Percentiles rank a stretch among this genome's conserved stretches.
These are phyloP conservation scores for Theonella swinhoei DNA, from an alignment of 37 sponge, comb jelly and placozoan species.

Conservation along the genomic window DNA sequence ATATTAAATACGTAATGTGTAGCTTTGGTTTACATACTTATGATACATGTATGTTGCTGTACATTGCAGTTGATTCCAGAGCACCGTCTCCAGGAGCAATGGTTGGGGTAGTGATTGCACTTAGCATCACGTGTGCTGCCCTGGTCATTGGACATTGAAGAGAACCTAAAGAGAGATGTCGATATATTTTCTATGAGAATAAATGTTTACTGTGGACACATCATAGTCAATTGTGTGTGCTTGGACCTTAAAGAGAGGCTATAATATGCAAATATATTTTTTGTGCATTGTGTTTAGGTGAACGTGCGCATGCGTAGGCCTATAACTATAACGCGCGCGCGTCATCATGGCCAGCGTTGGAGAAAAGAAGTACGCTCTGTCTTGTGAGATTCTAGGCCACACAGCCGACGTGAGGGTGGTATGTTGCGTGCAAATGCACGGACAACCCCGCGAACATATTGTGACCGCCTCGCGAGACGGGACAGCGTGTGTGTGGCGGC, in stretches of 20 bases:
- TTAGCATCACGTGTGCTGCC: too few species aligned
- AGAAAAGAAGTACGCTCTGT: slow-evolving; percentile 39
- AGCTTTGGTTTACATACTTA: background rate
- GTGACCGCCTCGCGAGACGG: slow-evolving; percentile 72
- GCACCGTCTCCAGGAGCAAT: background rate
- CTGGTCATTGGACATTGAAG: too few species aligned
- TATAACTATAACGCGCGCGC: too few species aligned
- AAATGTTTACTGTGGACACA: too few species aligned
- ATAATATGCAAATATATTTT: too few species aligned
- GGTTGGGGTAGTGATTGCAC: background rate
- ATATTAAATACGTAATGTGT: background rate
- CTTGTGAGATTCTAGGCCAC: slow-evolving; percentile 64
- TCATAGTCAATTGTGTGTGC: too few species aligned
- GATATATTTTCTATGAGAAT: too few species aligned
- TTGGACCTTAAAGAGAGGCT: too few species aligned
- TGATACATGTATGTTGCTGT: background rate
- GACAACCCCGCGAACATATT: slow-evolving; percentile 18
- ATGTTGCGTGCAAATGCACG: slow-evolving; percentile 7
- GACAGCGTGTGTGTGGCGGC: slow-evolving; percentile 58
- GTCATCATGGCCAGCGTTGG: background rate
- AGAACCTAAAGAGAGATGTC: too few species aligned
- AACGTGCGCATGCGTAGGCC: too few species aligned
- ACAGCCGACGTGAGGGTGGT: slow-evolving; percentile 63
- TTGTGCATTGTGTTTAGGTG: too few species aligned
- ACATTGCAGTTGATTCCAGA: background rate